Conservation (phyloP, 2,113 vertebrate genomes). For the Nicator chloris region DNA sequence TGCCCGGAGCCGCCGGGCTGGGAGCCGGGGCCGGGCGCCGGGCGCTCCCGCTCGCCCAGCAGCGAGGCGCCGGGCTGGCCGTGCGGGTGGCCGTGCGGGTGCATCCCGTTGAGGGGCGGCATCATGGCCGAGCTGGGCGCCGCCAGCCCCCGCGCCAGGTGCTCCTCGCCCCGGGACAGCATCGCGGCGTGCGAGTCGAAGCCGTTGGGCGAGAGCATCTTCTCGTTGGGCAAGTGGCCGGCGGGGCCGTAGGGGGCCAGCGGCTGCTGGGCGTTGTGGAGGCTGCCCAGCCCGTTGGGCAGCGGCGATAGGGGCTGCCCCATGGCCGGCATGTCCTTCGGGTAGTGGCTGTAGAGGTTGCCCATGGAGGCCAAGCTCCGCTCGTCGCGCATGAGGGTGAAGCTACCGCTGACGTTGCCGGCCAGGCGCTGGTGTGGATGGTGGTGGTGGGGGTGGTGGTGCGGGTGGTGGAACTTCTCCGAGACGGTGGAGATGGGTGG, state of each 20-base stretch:
- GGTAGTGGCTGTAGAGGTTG: conserved; percentile 93
- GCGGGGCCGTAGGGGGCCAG: conserved; percentile 85
- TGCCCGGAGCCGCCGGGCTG: conserved; percentile 84
- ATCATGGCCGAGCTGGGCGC: conserved; percentile 86
- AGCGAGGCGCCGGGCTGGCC: conserved; percentile 82
- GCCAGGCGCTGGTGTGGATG: conserved; percentile 85
- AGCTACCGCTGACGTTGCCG: conserved; percentile 93
- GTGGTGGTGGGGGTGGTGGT: conserved; percentile 87
- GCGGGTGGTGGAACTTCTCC: conserved; percentile 93
- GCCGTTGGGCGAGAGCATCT: conserved; percentile 89
- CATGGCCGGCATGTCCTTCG: conserved; percentile 94
- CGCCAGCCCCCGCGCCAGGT: conserved; percentile 85
- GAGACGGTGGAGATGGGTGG: conserved; percentile 93
- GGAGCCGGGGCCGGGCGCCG: conserved; percentile 71
- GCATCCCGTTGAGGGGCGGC: conserved; percentile 85
- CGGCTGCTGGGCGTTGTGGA: conserved; percentile 91
- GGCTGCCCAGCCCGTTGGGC: conserved; percentile 87
- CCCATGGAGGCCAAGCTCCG: conserved; percentile 91
- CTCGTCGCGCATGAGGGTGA: conserved; percentile 95
- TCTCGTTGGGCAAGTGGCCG: conserved; percentile 88
- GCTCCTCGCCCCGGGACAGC: conserved; percentile 90
- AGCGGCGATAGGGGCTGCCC: conserved; percentile 91
- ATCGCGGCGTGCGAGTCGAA: conserved; percentile 93
- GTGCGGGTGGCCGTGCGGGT: conserved; percentile 85
- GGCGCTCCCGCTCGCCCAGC: conserved; percentile 82